These are phyloP conservation scores for Chrysochloris asiatica DNA, from an alignment of 2,113 vertebrate genomes.

Conservation along the genomic window DNA sequence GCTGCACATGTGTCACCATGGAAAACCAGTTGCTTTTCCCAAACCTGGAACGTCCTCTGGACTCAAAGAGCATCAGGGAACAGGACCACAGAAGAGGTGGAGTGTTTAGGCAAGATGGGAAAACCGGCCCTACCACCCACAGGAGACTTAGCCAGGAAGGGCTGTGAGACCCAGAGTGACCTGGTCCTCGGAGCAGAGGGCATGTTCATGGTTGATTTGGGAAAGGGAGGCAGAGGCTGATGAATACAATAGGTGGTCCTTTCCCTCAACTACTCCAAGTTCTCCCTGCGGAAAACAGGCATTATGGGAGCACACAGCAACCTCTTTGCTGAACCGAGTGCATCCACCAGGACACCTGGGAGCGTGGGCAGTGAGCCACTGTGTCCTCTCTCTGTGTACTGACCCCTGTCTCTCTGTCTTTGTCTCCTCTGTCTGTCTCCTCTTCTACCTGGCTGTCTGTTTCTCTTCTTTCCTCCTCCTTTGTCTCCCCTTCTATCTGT, in stretches of 20 bases:
- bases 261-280: neutral
- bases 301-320: neutral
- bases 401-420: neutral
- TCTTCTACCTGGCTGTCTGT: neutral
- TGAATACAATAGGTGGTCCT: neutral
- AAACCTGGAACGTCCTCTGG: neutral
- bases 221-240: too few species aligned
- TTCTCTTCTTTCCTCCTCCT: neutral
- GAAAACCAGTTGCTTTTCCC: neutral
- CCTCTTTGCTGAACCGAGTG: neutral
- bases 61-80: neutral
- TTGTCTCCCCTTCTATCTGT: neutral
- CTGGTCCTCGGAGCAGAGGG: too few species aligned
- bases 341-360: neutral
- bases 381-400: neutral
- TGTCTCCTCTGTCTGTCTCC: too few species aligned
- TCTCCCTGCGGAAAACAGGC: neutral
- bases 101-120: neutral
- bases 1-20: fast-evolving
- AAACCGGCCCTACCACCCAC: neutral
- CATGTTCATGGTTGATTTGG: too few species aligned
- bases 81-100: neutral
- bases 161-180: too few species aligned
- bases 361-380: neutral
- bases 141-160: neutral